Base-by-base conservation (phyloP, 2,113 vertebrate species). In the Sorex fumeus region DNA sequence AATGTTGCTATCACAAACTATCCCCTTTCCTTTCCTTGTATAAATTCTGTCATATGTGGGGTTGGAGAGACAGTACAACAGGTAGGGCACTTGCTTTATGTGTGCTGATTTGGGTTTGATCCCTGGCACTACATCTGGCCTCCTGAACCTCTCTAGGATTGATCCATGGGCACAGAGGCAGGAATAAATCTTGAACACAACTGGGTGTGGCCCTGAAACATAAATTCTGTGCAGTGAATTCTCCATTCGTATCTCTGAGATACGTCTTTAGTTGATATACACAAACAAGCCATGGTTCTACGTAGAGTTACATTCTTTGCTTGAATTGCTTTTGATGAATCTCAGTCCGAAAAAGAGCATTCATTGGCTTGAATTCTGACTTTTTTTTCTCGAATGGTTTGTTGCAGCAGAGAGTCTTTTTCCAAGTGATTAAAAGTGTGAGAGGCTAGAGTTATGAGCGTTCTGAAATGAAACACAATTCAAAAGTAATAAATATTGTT, bases 351-450 rank as follows among this genome's bases (percentile, higher is more conserved):
- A 82, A 47, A 67, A 82, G 5, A 62, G 40, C 27, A 13, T 64
- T 30, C 1, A 5, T 28, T n/a, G 3, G 6, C 79, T 72, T 70
- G 28, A 83, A 9, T 66, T 82, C 67, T 53, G 36, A 71, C 28
- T 28, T 93, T 78, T 53, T 81, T 60, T 62, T 47, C 45, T 94
- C 12, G 69, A 69, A 69, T 62, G 16, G 16, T 91, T 87, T 36
- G 5, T 36, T 72, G 1, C 3, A 32, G 30, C 1, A 8, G 23
- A 71, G 18, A 1, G 21, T 1, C 11, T 87, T 87, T 72, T 88
- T 45, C 13, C 1, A 40, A 89, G 77, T 28, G 18, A 2, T 71
- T 77, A 69, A 36, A 76, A 84, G 21, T 69, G 11, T 69, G 21
- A 86, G 23, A n/a, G 32, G 45, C 43, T 34, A 72, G 10, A 27